A percentile compares a stretch with the other conserved stretches of the same genome.
Conservation (phyloP, 2,797 vertebrate genomes). For the Diplodus puntazzo region DNA sequence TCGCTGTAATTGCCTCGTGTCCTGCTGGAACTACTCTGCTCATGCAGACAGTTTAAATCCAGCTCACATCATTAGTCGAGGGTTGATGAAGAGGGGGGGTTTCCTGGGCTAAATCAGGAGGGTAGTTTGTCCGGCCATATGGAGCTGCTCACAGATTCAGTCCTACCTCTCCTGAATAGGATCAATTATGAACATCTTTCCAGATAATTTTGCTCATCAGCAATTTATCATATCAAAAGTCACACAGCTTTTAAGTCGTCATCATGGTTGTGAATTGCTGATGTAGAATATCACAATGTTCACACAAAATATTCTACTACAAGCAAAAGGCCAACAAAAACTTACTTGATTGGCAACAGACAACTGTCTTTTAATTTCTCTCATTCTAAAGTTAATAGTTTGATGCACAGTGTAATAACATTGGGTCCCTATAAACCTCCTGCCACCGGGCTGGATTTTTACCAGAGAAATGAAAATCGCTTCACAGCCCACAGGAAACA, state of each 20-base stretch:
- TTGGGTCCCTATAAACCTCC: no score
- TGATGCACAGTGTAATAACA: no score
- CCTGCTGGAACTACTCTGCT: slow-evolving; percentile 25
- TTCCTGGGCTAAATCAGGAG: slow-evolving; percentile 12
- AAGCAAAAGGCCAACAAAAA: no score
- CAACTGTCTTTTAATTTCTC: no score
- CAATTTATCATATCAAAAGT: slow-evolving; percentile 7
- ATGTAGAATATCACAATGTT: not conserved
- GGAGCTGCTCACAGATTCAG: slow-evolving; percentile 12
- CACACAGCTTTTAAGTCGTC: not conserved
- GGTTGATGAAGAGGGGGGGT: slow-evolving; percentile 17
- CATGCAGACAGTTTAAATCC: slow-evolving; percentile 44
- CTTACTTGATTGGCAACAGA: no score
- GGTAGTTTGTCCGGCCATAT: slow-evolving; percentile 17
- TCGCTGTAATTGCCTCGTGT: slow-evolving; percentile 14
- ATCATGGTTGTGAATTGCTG: not conserved
- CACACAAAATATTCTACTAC: no score
- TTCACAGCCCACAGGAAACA: no score
- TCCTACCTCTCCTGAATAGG: no score
- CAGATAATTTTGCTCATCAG: not conserved
- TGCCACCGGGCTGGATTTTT: no score
- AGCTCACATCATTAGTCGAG: slow-evolving; percentile 7
- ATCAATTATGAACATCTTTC: not conserved
- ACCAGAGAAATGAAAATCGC: no score
- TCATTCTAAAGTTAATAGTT: no score